Percentiles rank a stretch among this genome's conserved stretches.
Conservation (phyloP, 1,140 invertebrate species). For the Drosophila chauvacae region DNA sequence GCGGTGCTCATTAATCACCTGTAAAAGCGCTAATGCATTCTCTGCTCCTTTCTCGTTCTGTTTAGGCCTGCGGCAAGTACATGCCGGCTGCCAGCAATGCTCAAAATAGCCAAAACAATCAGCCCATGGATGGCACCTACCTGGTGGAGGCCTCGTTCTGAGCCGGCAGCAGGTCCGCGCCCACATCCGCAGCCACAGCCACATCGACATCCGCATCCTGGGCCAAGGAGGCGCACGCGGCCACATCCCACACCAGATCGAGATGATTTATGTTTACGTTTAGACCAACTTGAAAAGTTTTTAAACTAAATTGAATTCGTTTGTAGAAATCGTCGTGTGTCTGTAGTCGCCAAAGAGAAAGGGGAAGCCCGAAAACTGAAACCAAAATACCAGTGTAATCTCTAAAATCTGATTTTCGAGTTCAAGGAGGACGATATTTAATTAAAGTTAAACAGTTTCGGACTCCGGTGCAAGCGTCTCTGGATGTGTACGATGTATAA, state of each 20-base stretch:
- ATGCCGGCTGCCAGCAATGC: conserved; percentile 91
- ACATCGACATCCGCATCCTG: conserved; percentile 18
- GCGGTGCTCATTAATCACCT: conserved; percentile 19
- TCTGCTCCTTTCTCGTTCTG: conserved; percentile 35
- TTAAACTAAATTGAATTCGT: conserved; percentile 74
- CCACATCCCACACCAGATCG: conserved; percentile 34
- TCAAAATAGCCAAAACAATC: conserved; percentile 91
- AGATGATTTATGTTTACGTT: conserved; percentile 73
- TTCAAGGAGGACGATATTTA: conserved; percentile 59
- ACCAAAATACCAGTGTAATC: conserved; percentile 56
- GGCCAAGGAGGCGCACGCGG: conserved; percentile 9
- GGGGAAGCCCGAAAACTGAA: conserved; percentile 24
- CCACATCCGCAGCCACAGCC: conserved; percentile 1
- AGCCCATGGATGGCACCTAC: conserved; percentile 92
- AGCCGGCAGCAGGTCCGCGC: conserved; percentile 35
- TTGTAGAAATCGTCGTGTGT: conserved; percentile 60
- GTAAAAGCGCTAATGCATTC: conserved; percentile 36
- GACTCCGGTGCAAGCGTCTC: conserved; percentile 51
- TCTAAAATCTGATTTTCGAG: conserved; percentile 78
- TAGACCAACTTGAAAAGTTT: conserved; percentile 79
- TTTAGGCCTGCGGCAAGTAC: conserved; percentile 91
- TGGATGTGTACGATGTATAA: conserved; percentile 59
- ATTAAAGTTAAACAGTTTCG: conserved; percentile 58
- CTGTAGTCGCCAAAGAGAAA: conserved; percentile 47
- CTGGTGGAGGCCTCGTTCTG: conserved; percentile 92